A percentile compares a stretch with the other conserved stretches of the same genome.
Conservation (phyloP, 2,888 invertebrate genomes). For the Omphaloscelis lunosa region DNA sequence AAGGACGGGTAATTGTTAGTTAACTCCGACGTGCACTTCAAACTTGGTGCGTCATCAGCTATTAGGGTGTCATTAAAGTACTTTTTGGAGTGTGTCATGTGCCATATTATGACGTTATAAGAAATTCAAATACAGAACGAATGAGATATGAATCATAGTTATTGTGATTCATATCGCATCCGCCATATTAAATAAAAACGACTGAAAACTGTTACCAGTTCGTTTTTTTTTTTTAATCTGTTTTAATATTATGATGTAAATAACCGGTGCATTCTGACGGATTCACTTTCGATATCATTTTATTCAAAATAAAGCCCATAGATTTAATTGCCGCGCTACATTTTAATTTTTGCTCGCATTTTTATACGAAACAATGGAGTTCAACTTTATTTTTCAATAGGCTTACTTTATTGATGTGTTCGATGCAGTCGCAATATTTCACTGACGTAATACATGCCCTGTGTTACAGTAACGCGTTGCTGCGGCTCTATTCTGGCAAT, state of each 20-base stretch:
- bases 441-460: constrained; percentile 57
- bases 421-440: constrained; percentile 71
- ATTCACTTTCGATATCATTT: constrained; percentile 21
- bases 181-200: neutral
- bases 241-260: too few relatives aligned
- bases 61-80: neutral
- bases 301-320: constrained; percentile 26
- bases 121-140: neutral
- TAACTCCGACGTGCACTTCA: neutral
- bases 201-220: neutral
- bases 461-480: constrained; percentile 57
- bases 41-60: neutral
- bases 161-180: neutral
- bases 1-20: too few relatives aligned
- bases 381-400: constrained; percentile 54
- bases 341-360: constrained; percentile 32
- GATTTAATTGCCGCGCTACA: constrained; percentile 29
- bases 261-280: neutral
- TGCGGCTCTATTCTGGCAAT: constrained; percentile 66
- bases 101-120: neutral
- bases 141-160: neutral
- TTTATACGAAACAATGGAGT: constrained; percentile 39
- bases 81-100: neutral
- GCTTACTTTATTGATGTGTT: constrained; percentile 59
- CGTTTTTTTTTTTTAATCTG: neutral